Evolutionary conservation across 2,113 vertebrate genomes (phyloP).

Genomic region (Brachyhypopomus occidentalis): DNA sequence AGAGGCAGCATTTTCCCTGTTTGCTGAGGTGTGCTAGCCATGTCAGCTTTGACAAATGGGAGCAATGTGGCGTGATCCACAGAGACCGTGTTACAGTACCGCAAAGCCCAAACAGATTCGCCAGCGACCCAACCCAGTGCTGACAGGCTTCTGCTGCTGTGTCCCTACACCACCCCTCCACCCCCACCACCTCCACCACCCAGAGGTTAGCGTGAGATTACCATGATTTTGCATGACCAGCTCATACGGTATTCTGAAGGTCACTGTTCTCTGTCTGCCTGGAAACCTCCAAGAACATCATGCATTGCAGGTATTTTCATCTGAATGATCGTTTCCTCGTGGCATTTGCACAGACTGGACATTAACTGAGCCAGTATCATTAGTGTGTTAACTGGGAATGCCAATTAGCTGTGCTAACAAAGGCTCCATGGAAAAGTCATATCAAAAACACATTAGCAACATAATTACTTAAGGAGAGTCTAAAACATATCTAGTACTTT

Average conservation of each 20-base stretch:
- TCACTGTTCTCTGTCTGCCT: not conserved
- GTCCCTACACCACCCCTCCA: not conserved
- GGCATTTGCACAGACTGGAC: too few relatives aligned
- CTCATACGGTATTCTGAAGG: not conserved
- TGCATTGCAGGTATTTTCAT: too few relatives aligned
- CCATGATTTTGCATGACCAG: not conserved
- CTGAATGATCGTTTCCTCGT: too few relatives aligned
- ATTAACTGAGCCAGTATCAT: too few relatives aligned
- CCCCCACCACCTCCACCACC: not conserved
- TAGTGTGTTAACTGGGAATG: too few relatives aligned
- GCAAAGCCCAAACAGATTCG: conserved; percentile 45
- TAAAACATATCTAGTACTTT: too few relatives aligned
- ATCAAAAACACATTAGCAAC: too few relatives aligned
- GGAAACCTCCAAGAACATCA: not conserved
- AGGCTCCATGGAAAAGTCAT: too few relatives aligned
- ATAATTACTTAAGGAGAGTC: too few relatives aligned
- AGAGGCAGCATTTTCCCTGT: conserved; percentile 49
- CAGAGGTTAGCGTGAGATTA: conserved; percentile 22
- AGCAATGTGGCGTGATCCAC: conserved; percentile 52
- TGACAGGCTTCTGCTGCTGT: conserved; percentile 4
- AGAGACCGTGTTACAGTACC: conserved; percentile 45
- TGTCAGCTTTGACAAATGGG: conserved; percentile 62
- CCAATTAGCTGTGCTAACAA: too few relatives aligned
- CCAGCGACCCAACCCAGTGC: conserved; percentile 26
- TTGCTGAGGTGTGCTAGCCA: conserved; percentile 55